Conservation (phyloP, 2,113 vertebrate species). For the Daphoenositta chrysoptera region DNA sequence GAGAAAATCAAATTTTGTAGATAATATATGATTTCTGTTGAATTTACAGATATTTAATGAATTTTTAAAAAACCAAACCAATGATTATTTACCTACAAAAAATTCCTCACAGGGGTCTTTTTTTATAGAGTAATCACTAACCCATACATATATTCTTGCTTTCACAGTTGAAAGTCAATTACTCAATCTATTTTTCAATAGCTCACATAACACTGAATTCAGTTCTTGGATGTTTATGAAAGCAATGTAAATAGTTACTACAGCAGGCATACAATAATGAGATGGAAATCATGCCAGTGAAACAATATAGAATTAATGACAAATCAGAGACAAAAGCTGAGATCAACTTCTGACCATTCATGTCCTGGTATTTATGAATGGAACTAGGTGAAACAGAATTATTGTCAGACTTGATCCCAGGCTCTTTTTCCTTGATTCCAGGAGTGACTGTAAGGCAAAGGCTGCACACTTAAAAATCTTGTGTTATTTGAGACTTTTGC, state of each 20-base stretch:
- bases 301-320: neutral
- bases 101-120: neutral
- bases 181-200: neutral
- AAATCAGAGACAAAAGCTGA: neutral
- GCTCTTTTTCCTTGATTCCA: neutral
- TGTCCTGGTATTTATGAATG: neutral
- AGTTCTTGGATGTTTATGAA: neutral
- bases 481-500: neutral
- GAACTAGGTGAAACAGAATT: neutral
- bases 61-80: rapidly evolving
- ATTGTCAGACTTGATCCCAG: neutral
- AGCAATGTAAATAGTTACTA: neutral
- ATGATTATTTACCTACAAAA: neutral
- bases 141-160: neutral
- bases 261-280: neutral
- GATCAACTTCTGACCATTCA: neutral
- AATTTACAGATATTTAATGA: neutral
- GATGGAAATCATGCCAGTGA: neutral
- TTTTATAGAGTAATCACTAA: neutral
- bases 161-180: neutral
- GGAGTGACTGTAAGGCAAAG: neutral
- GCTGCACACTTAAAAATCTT: neutral
- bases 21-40: neutral
- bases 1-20: neutral
- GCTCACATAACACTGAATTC: neutral